These are phyloP conservation scores for Xiphophorus birchmanni DNA, from an alignment of 2,797 vertebrate genomes.

Conservation along the genomic window DNA sequence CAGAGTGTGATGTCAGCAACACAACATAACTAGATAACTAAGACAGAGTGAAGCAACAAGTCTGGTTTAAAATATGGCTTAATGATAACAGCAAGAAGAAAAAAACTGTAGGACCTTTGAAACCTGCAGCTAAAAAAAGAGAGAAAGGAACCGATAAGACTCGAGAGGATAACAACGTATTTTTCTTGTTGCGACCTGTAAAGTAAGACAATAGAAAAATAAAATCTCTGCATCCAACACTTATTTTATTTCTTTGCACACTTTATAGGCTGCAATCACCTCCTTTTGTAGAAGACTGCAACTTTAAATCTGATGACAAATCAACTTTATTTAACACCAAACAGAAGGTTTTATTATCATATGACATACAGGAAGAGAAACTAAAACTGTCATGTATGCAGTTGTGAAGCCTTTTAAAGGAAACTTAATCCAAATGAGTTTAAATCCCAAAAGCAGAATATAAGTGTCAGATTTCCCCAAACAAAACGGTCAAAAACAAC, in stretches of 20 bases:
- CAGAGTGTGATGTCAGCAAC: constrained; percentile 38
- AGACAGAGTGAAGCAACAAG: neutral
- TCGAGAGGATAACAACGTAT: neutral
- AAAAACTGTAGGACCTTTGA: constrained; percentile 44
- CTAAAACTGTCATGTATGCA: constrained; percentile 10
- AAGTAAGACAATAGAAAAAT: neutral
- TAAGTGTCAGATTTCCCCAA: constrained; percentile 12
- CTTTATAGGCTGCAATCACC: neutral
- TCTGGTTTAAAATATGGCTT: neutral
- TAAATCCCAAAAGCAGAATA: constrained; percentile 8
- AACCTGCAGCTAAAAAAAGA: neutral
- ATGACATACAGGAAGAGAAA: constrained; percentile 26
- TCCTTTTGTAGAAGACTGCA: neutral
- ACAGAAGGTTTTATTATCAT: constrained; percentile 23
- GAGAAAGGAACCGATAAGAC: neutral
- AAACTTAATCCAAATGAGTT: constrained; percentile 17
- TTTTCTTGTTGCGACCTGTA: neutral
- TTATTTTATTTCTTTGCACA: constrained; percentile 4
- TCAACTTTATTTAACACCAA: neutral
- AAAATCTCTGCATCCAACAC: neutral
- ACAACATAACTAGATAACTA: neutral
- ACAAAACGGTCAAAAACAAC: neutral
- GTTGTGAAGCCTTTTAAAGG: neutral
- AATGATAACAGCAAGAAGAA: constrained; percentile 36
- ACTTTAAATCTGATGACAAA: neutral